Evolutionary conservation across 2,797 vertebrate genomes (phyloP).

Genomic region (Pseudomugil gertrudae): DNA sequence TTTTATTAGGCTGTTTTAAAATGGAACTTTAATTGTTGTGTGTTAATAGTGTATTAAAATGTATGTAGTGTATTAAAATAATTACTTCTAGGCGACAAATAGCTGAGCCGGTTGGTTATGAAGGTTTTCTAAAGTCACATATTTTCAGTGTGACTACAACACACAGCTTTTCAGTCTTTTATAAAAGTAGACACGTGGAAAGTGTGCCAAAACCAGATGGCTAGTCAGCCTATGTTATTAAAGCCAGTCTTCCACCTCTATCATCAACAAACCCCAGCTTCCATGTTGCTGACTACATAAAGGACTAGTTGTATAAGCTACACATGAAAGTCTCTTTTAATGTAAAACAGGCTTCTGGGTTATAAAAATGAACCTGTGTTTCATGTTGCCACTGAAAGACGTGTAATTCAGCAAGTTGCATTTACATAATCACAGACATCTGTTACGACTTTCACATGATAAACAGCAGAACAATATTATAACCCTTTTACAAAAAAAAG

Average conservation of each 20-base stretch:
- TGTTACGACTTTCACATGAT: not conserved
- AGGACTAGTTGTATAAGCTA: not conserved
- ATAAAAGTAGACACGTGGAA: not conserved
- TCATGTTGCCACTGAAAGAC: not conserved
- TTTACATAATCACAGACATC: not conserved
- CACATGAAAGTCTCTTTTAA: conserved; percentile 12
- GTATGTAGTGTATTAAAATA: not conserved
- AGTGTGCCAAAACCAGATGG: conserved; percentile 7
- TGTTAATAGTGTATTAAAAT: too few relatives aligned
- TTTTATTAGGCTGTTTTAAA: too few relatives aligned
- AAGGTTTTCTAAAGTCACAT: not conserved
- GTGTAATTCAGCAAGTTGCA: not conserved
- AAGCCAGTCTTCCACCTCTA: conserved; percentile 15
- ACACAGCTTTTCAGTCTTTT: conserved; percentile 6
- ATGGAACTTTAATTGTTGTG: too few relatives aligned
- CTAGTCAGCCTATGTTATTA: conserved; percentile 47
- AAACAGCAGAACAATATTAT: too few relatives aligned
- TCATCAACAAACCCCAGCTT: conserved; percentile 13
- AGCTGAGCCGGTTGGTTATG: not conserved
- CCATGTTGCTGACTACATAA: conserved; percentile 30
- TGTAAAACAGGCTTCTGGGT: not conserved
- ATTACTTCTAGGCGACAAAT: not conserved
- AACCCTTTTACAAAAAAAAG: too few relatives aligned
- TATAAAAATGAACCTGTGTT: not conserved
- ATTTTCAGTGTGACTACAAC: conserved; percentile 3